Evolutionary conservation across 2,888 invertebrate species (phyloP).

Genomic region (Metalampra italica): DNA sequence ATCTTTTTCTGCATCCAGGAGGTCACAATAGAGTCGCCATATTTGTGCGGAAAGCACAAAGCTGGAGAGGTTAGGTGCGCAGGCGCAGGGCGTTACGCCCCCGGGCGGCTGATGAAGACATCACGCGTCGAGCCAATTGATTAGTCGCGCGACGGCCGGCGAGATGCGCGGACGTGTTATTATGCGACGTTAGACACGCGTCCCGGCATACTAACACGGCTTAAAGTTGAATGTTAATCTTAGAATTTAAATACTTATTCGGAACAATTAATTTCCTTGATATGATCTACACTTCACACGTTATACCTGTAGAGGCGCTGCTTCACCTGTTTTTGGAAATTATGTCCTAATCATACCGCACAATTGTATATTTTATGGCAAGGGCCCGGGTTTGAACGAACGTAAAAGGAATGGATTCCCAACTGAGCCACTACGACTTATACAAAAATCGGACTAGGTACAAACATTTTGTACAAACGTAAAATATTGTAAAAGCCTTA

Average conservation of each 20-base stretch:
- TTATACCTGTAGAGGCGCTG: no score
- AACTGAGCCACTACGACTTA: background rate
- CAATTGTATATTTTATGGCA: no score
- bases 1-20: no score
- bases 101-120: constrained; percentile 75
- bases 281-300: no score
- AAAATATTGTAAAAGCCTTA: no score
- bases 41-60: constrained; percentile 17
- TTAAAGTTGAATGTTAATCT: constrained; percentile 5
- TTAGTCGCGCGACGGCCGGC: constrained; percentile 71
- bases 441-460: constrained; percentile 17
- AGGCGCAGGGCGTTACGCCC: constrained; percentile 70
- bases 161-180: constrained; percentile 61
- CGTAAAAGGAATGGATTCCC: background rate
- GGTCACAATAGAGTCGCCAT: constrained; percentile 15
- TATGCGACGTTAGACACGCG: constrained; percentile 72
- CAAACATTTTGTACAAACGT: no score
- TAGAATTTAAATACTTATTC: background rate
- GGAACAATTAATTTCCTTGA: constrained; percentile 4
- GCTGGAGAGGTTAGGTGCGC: constrained; percentile 25
- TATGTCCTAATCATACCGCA: no score
- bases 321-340: no score
- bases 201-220: constrained; percentile 33
- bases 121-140: constrained; percentile 74
- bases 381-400: no score